Evolutionary conservation across 2,113 vertebrate species (phyloP), one percentile per base, ranked within the genome.

Genomic region (Phasianus colchicus): DNA sequence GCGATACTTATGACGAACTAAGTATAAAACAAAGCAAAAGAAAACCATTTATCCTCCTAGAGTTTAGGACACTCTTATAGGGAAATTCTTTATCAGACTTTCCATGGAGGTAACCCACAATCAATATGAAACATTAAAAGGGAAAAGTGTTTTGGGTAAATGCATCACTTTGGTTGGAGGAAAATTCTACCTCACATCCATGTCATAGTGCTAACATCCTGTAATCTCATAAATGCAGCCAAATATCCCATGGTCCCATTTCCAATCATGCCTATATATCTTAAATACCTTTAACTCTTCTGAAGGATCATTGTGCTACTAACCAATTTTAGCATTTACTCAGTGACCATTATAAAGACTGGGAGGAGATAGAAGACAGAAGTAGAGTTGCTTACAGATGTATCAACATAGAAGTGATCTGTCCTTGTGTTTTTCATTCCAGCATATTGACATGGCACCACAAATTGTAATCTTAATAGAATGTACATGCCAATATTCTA

Each of bases 341-440:
- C 63, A 43, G 54, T 38, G 43, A 58, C 4, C 15, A 13, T 73
- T 42, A 12, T 30, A 54, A 8, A 9, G 15, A 24, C 71, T 22
- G 61, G 43, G n/a, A 87, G 34, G 54, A 79, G 43, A 80, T 21
- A 88, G 58, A 21, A 72, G 42, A 64, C 6, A 24, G 71, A 79
- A 42, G 47, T 43, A 88, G 22, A 24, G 1, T 60, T 45, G 7
- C 30, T 89, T 14, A 34, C 21, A 43, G n/a, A 5, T 19, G 21
- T 9, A 11, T 6, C 0, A 1, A 55, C 0, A 0, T 19, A 52
- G 30, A 54, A 71, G 24, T 2, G 4, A 7, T 84, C 63, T 71
- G 17, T 75, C 63, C 27, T 6, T 1, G 12, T 4, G 42, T 3
- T 87, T 76, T 43, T 55, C 52, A 40, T 36, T 24, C 20, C 48